phyloP scores from a whole-genome alignment of 2,797 vertebrate species.

The Rousettus madagascariensis region DNA sequence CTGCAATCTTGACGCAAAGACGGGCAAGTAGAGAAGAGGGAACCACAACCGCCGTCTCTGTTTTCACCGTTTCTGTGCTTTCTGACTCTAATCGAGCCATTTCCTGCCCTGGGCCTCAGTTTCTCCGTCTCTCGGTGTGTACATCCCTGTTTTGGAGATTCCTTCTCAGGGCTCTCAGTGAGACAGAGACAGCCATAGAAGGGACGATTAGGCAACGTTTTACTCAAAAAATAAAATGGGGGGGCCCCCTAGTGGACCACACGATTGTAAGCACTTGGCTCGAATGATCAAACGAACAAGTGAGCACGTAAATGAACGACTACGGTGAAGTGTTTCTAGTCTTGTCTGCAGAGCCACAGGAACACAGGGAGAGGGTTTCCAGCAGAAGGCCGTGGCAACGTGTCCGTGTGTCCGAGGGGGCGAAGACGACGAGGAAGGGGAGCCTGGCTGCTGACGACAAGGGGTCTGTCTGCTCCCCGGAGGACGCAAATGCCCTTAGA shows the following conservation, averaged over 20 bases:
- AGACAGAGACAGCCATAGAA: not conserved
- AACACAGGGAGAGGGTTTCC: not conserved
- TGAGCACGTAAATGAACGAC: fast-evolving
- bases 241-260: conserved; percentile 61
- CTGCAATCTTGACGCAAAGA: fast-evolving
- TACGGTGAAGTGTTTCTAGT: not conserved
- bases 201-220: fast-evolving
- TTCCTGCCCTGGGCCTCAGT: not conserved
- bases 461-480: not conserved
- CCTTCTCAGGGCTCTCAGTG: not conserved
- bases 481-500: not conserved
- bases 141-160: not conserved
- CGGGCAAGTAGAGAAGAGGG: no score
- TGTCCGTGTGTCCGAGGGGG: not conserved
- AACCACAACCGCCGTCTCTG: fast-evolving
- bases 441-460: no score
- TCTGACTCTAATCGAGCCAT: not conserved
- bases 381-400: not conserved
- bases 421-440: not conserved
- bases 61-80: not conserved
- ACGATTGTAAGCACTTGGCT: not conserved
- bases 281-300: fast-evolving
- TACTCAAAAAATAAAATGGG: not conserved
- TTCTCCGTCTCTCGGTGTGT: not conserved
- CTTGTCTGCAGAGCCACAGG: not conserved